These are phyloP conservation scores for Mythimna loreyi DNA, from an alignment of 2,888 invertebrate species.

Conservation along the genomic window DNA sequence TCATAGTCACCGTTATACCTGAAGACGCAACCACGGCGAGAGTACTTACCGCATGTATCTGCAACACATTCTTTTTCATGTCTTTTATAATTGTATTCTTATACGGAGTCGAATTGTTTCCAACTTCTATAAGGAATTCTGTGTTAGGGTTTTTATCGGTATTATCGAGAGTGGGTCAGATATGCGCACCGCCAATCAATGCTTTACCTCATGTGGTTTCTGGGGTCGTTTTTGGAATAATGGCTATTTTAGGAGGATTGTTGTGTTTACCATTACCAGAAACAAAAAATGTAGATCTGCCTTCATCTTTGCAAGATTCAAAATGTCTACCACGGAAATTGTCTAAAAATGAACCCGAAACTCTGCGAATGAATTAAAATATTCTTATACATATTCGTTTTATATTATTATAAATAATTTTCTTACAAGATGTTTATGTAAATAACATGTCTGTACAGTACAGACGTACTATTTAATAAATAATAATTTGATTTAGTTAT, in stretches of 20 bases:
- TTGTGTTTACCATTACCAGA: constrained; percentile 93
- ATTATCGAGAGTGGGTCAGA: constrained; percentile 95
- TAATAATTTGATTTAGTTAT: no score
- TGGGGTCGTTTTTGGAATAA: constrained; percentile 91
- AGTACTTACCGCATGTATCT: constrained; percentile 92
- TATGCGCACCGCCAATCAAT: constrained; percentile 94
- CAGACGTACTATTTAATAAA: no score
- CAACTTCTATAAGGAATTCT: constrained; percentile 95
- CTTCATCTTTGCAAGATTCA: constrained; percentile 78
- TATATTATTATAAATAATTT: no score
- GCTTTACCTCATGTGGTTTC: constrained; percentile 82
- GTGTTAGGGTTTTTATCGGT: constrained; percentile 95
- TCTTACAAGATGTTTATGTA: no score
- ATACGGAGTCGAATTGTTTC: constrained; percentile 96
- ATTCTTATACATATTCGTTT: no score
- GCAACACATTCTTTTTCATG: constrained; percentile 94
- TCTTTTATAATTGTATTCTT: constrained; percentile 96
- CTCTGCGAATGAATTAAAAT: constrained; percentile 20
- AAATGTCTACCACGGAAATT: constrained; percentile 62
- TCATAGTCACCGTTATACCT: constrained; percentile 74
- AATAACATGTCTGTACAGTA: no score
- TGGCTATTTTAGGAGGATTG: constrained; percentile 92
- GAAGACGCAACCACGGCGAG: constrained; percentile 80
- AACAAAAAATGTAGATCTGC: constrained; percentile 78
- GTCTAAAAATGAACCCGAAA: not conserved